These are phyloP conservation scores for Peromyscus leucopus DNA, from an alignment of 2,113 vertebrate species.

Conservation along the genomic window DNA sequence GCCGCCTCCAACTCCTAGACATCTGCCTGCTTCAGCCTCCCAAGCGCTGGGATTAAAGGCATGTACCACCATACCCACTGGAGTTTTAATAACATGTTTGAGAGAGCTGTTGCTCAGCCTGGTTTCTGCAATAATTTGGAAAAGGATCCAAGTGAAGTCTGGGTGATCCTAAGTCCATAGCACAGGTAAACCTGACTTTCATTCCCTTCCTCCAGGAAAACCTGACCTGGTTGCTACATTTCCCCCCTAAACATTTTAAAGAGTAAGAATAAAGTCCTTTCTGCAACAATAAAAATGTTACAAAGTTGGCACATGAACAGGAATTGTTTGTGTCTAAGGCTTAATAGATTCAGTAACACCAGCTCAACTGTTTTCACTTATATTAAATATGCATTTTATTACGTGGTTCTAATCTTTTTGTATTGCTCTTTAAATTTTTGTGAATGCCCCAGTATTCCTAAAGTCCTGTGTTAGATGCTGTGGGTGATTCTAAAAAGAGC, in stretches of 20 bases:
- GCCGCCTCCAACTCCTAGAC: neutral
- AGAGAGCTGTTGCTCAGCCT: neutral
- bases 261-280: neutral
- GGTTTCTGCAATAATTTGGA: neutral
- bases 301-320: neutral
- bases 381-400: slow-evolving; percentile 53
- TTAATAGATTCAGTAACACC: slow-evolving; percentile 22
- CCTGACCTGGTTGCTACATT: neutral
- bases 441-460: neutral
- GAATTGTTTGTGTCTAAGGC: neutral
- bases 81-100: slow-evolving; percentile 31
- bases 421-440: slow-evolving; percentile 53
- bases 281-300: neutral
- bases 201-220: slow-evolving; percentile 6
- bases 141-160: slow-evolving; percentile 6
- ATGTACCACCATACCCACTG: neutral
- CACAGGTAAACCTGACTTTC: neutral
- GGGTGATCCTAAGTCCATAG: neutral
- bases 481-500: neutral
- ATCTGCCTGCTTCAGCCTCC: neutral
- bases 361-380: neutral
- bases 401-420: slow-evolving; percentile 27
- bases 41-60: neutral
- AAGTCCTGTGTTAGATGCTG: slow-evolving; percentile 10
- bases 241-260: neutral